Base-by-base conservation (phyloP, 2,888 invertebrate species). In the Amphipyra tragopoginis region DNA sequence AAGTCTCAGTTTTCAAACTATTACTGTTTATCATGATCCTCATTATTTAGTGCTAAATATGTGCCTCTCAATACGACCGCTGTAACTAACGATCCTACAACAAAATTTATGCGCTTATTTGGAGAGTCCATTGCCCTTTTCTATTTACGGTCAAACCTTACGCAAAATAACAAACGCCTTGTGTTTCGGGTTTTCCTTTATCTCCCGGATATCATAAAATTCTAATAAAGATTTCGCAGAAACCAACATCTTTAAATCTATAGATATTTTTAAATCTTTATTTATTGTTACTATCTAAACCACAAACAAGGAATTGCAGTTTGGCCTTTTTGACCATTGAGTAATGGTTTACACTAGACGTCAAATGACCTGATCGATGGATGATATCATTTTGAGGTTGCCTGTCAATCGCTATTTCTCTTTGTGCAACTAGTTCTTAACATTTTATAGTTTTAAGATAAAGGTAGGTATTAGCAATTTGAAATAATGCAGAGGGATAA, bases 91-190 rank as follows among this genome's bases (percentile, higher is more conserved):
- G 33, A 39, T 33, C 29, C 47, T 43, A 43, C 14, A n/a, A 26
- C 40, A 49, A 49, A 65, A 72, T 68, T 6, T 68, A 72, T 72
- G 68, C 65, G 52, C 72, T 72, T 70, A 57, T 47, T 63, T 72
- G 15, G 43, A 14, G 56, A 58, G 53, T 65, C 29, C 53, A n/a
- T 45, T 72, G 66, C 72, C 53, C 68, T 72, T 57, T 57, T 53
- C 42, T 53, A 63, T 45, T 34, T 1, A 45, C n/a, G 10, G 57
- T 15, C 7, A 29, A 10, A 65, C 26, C 11, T 65, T 40, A 43
- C 9, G 50, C 26, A 65, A 57, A 62, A 57, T 53, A 56, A 21
- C 21, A 21, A 21, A 21, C 3, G 29, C 29, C 6, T 65, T 43
- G 9, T 42, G 8, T 45, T 49, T 57, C 15, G 44, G 43, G 6